Evolutionary conservation across 2,888 invertebrate species (phyloP), one percentile per base, ranked within the genome.

Genomic region (Cataglyphis livida): DNA sequence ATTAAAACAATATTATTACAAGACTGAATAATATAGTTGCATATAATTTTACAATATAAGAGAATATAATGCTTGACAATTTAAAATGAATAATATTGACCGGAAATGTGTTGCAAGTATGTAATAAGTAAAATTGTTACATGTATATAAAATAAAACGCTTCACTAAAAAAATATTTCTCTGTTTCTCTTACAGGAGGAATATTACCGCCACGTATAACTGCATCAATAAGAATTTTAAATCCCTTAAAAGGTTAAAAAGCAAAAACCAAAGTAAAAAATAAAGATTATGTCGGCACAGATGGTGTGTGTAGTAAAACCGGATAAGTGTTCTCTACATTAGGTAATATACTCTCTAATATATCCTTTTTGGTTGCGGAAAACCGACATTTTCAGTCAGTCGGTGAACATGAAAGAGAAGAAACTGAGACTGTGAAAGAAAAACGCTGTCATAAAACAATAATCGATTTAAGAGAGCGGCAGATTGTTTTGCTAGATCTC

Each of bases 391-490:
- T 25, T 25, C 18, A 41, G 44, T 25, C 54, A 38, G 32, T 25
- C 51, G 32, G 44, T 44, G 12, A 51, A 51, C 51, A n/a, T 15
- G 15, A 61, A 79, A 59, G 48, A 74, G 32, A 70, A 51, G 18
- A 25, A 70, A 51, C n/a, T 51, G 48, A 54, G 18, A 82, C 75
- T 82, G 88, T 83, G 82, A 87, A 83, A 85, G 84, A 83, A 73
- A 48, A 64, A 68, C 73, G 35, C 61, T 44, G 85, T 85, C 86
- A 85, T 93, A 93, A 93, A 93, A 90, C 90, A 85, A 93, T 93
- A 91, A 93, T 93, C 92, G 92, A 93, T 93, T 92, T 93, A 93
- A 87, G 89, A 89, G 61, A 76, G 89, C 91, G 91, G 90, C 84
- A 82, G n/a, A n/a, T n/a, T 85, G 87, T 84, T 71, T 66, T 21